Evolutionary conservation across 53 echinoderm and acorn worm species (phyloP).

Genomic region (Holothuria scabra): DNA sequence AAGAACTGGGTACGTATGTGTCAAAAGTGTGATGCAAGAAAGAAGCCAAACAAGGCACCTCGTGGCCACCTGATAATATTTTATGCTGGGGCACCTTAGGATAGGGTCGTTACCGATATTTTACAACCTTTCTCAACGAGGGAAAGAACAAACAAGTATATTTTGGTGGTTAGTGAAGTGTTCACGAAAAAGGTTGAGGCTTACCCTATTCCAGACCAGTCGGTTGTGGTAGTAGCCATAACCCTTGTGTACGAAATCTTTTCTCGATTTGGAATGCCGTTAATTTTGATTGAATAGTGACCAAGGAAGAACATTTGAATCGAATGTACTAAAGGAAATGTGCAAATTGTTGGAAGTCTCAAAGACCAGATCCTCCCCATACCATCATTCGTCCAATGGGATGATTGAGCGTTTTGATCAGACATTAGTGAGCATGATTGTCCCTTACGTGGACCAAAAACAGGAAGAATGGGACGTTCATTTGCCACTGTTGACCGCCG

Average conservation of each 20-base stretch:
- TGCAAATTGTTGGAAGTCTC: too few species aligned
- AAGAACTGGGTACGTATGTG: conserved; percentile 42
- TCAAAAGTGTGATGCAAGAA: conserved; percentile 47
- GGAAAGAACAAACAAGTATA: conserved; percentile 31
- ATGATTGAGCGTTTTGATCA: conserved; percentile 69
- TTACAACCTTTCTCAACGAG: conserved; percentile 52
- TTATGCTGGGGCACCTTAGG: conserved; percentile 44
- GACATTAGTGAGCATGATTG: conserved; percentile 60
- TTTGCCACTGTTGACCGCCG: conserved; percentile 68
- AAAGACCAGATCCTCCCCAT: too few species aligned
- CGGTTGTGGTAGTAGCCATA: conserved; percentile 41
- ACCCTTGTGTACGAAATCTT: conserved; percentile 58
- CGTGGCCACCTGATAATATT: conserved; percentile 33
- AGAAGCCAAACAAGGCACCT: conserved; percentile 24
- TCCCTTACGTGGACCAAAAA: conserved; percentile 55
- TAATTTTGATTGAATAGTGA: neutral
- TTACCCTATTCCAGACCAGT: conserved; percentile 59
- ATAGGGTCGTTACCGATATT: conserved; percentile 38
- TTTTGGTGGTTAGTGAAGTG: conserved; percentile 36
- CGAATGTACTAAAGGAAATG: too few species aligned
- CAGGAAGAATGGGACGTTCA: conserved; percentile 64
- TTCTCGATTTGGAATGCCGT: too few species aligned
- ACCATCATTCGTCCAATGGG: conserved; percentile 39
- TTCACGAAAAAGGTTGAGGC: conserved; percentile 65
- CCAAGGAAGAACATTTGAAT: too few species aligned